Percentiles rank a stretch among this genome's conserved stretches.
phyloP scores from a whole-genome alignment of 2,113 vertebrate species.

The Thamnaconus septentrionalis region DNA sequence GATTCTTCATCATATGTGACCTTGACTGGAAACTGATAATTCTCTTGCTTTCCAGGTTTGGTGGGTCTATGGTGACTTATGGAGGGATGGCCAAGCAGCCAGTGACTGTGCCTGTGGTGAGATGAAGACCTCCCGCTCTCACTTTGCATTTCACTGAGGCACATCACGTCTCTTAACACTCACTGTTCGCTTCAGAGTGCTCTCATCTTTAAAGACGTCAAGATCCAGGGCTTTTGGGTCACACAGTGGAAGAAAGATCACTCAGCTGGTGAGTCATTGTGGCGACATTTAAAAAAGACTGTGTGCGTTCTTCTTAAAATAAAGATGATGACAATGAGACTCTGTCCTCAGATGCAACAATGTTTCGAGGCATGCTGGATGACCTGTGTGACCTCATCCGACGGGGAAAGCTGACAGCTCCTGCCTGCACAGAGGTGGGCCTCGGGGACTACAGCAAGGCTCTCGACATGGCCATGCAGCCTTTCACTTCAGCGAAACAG shows the following conservation, averaged over 20 bases:
- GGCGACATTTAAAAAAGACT: neutral
- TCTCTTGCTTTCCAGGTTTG: slow-evolving; percentile 67
- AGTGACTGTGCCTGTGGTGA: slow-evolving; percentile 88
- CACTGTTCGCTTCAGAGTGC: slow-evolving; percentile 77
- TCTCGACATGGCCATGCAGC: slow-evolving; percentile 80
- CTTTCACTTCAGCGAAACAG: slow-evolving; percentile 87
- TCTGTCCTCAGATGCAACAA: slow-evolving; percentile 53
- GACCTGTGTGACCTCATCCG: slow-evolving; percentile 81
- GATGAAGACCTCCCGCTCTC: slow-evolving; percentile 14
- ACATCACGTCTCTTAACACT: neutral
- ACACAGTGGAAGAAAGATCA: slow-evolving; percentile 89
- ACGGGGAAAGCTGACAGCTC: slow-evolving; percentile 79
- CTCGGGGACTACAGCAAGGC: slow-evolving; percentile 82
- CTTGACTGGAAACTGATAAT: neutral
- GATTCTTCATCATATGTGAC: too few relatives aligned
- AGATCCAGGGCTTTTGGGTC: slow-evolving; percentile 91
- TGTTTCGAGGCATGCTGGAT: slow-evolving; percentile 79
- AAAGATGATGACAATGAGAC: neutral
- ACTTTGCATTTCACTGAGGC: neutral
- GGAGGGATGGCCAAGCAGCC: slow-evolving; percentile 97
- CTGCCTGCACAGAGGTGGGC: slow-evolving; percentile 75
- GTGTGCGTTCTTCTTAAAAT: neutral
- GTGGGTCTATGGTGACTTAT: slow-evolving; percentile 94
- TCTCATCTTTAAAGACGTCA: slow-evolving; percentile 92
- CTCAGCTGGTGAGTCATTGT: slow-evolving; percentile 73